phyloP scores from a whole-genome alignment of 2,797 vertebrate genomes.

The Neomorphus geoffroyi region DNA sequence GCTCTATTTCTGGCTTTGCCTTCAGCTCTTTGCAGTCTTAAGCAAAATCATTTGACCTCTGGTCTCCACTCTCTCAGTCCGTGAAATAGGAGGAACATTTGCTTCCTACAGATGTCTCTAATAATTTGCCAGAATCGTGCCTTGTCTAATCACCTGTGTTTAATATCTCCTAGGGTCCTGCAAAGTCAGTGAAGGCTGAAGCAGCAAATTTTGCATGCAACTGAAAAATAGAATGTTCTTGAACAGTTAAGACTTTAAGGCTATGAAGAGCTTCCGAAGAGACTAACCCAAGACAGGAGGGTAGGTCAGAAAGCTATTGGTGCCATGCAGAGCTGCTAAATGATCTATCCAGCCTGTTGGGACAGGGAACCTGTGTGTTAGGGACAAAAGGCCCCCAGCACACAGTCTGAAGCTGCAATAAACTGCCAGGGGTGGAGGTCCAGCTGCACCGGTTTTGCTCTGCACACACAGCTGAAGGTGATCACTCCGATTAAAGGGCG shows the following conservation, averaged over 20 bases:
- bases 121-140: conserved; percentile 28
- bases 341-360: not conserved
- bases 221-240: not conserved
- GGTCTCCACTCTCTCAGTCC: not conserved
- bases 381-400: not conserved
- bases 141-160: conserved; percentile 50
- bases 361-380: not conserved
- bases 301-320: not conserved
- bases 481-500: not conserved
- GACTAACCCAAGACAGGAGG: not conserved
- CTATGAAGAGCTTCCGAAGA: not conserved
- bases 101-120: conserved; percentile 39
- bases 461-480: not conserved
- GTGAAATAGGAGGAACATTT: conserved; percentile 17
- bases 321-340: not conserved
- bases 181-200: conserved; percentile 37
- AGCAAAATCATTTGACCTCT: conserved; percentile 29
- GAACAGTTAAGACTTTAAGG: not conserved
- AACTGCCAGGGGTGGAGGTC: not conserved
- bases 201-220: conserved; percentile 1
- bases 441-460: not conserved
- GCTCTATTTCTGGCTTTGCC: conserved; percentile 11
- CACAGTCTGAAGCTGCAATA: not conserved
- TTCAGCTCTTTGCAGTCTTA: not conserved
- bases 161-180: conserved; percentile 15